These are phyloP conservation scores for Raja brachyura DNA, from an alignment of 2,113 vertebrate genomes.

Conservation along the genomic window DNA sequence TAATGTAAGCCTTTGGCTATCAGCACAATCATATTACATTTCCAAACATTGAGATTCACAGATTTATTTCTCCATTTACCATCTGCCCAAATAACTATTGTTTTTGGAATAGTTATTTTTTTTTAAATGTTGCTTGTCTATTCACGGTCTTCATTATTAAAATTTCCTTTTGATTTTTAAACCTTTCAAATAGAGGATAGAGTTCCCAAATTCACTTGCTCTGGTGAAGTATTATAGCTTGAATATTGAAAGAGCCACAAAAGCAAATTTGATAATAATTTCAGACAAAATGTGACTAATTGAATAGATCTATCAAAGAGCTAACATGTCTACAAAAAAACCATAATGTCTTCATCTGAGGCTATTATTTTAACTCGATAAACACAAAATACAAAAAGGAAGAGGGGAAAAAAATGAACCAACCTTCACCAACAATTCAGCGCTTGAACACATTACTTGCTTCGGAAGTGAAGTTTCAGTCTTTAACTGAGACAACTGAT, in stretches of 20 bases:
- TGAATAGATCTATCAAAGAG: too few species aligned
- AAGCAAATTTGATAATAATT: not conserved
- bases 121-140: not conserved
- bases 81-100: not conserved
- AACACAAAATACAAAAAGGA: too few species aligned
- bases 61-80: not conserved
- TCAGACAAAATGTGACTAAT: not conserved
- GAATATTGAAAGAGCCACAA: not conserved
- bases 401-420: not conserved
- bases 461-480: not conserved
- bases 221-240: not conserved
- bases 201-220: not conserved
- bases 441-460: not conserved
- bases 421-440: not conserved
- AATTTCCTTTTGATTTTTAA: not conserved
- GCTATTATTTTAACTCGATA: too few species aligned
- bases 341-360: too few species aligned
- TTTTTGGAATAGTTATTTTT: not conserved
- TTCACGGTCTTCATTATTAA: not conserved
- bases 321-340: too few species aligned
- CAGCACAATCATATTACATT: not conserved
- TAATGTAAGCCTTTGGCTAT: not conserved
- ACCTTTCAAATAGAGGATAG: not conserved
- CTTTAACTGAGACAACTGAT: not conserved
- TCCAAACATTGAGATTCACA: not conserved